These are phyloP conservation scores for Drosophila anceps DNA, from an alignment of 2,888 invertebrate genomes.

Conservation along the genomic window DNA sequence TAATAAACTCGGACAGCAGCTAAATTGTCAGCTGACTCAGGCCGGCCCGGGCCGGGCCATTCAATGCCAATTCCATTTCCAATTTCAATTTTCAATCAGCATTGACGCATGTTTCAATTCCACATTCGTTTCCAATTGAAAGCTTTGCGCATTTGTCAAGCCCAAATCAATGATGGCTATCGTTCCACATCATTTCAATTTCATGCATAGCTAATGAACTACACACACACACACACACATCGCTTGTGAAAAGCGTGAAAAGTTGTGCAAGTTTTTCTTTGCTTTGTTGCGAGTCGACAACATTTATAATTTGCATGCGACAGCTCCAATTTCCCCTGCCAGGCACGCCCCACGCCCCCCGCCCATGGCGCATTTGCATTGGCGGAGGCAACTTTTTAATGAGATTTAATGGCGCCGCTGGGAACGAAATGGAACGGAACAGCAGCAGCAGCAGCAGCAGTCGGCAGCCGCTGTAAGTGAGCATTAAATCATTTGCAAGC, in stretches of 20 bases:
- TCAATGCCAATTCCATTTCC: conserved; percentile 7
- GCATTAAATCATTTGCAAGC: conserved; percentile 73
- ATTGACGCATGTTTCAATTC: conserved; percentile 31
- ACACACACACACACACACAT: conserved; percentile 6
- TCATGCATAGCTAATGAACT: conserved; percentile 64
- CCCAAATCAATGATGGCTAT: conserved; percentile 50
- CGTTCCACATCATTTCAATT: conserved; percentile 56
- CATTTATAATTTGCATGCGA: conserved; percentile 72
- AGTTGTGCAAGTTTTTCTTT: conserved; percentile 38
- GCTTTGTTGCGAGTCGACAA: conserved; percentile 56
- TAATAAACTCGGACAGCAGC: conserved; percentile 43
- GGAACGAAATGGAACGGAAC: conserved; percentile 45
- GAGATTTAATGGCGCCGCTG: conserved; percentile 78
- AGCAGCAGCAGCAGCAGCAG: conserved; percentile 25
- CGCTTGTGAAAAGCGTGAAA: conserved; percentile 44
- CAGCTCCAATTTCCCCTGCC: neutral
- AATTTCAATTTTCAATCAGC: conserved; percentile 24
- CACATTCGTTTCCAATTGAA: conserved; percentile 29
- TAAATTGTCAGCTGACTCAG: conserved; percentile 57
- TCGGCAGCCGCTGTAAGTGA: conserved; percentile 60
- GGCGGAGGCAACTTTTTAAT: conserved; percentile 73
- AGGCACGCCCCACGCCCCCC: conserved; percentile 6
- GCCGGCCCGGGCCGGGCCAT: conserved; percentile 15
- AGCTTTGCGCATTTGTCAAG: conserved; percentile 55
- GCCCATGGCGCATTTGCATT: conserved; percentile 28